Percentiles rank a stretch among this genome's conserved stretches.
Conservation (phyloP, 2,797 vertebrate genomes). For the Scolopax bukidnonensis region DNA sequence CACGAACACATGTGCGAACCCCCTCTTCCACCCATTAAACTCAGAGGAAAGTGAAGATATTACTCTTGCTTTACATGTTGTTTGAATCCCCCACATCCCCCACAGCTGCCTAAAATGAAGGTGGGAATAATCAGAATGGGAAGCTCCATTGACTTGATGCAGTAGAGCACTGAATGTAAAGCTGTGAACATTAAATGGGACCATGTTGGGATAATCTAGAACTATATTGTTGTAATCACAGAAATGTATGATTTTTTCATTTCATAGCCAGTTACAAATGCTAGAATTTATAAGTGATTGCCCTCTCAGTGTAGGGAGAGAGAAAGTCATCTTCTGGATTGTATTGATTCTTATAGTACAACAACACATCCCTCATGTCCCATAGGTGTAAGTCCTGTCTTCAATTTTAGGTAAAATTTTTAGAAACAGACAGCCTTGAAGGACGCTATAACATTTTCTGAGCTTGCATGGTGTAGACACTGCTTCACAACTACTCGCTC, state of each 20-base stretch:
- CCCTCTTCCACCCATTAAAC: neutral
- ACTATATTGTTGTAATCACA: neutral
- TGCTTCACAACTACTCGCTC: neutral
- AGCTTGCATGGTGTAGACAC: neutral
- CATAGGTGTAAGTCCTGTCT: neutral
- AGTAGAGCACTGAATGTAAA: rapidly evolving
- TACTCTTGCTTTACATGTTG: neutral
- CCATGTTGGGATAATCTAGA: neutral
- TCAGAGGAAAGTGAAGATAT: neutral
- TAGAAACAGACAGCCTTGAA: neutral
- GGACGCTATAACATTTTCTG: neutral
- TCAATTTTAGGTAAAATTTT: neutral
- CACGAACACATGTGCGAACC: rapidly evolving
- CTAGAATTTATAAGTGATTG: neutral
- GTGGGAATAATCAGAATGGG: conserved; percentile 10
- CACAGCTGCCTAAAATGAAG: conserved; percentile 4
- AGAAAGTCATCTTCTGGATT: conserved; percentile 4
- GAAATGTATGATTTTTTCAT: neutral
- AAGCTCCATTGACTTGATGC: neutral
- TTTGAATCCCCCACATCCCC: neutral
- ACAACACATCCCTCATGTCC: neutral
- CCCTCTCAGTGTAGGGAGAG: neutral
- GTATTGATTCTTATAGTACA: neutral
- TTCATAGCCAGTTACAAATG: conserved; percentile 31
- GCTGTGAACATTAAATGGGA: neutral